A percentile compares a stretch with the other conserved stretches of the same genome.
Conservation (phyloP, 2,113 vertebrate genomes). For the Donacobius atricapilla region DNA sequence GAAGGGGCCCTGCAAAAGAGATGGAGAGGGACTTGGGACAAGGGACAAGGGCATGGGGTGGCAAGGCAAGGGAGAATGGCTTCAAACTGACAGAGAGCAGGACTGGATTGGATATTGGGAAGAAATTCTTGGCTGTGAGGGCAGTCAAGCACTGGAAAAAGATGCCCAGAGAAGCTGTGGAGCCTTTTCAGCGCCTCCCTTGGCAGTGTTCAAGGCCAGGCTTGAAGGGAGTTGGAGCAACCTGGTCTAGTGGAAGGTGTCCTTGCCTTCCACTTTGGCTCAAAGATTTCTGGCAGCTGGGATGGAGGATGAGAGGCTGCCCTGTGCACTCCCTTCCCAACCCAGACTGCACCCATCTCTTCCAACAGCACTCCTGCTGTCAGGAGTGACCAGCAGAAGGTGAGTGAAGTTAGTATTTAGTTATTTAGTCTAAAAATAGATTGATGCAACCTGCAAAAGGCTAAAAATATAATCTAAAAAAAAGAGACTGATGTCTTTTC, state of each 20-base stretch:
- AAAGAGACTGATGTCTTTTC: neutral
- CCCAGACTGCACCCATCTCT: neutral
- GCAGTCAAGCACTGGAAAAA: neutral
- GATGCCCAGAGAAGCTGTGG: neutral
- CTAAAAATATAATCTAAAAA: neutral
- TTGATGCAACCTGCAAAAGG: neutral
- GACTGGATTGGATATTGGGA: neutral
- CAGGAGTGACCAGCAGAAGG: neutral
- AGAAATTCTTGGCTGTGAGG: neutral
- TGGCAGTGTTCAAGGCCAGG: neutral
- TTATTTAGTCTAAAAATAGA: neutral
- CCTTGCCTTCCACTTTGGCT: neutral
- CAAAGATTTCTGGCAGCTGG: neutral
- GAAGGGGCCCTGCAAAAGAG: neutral
- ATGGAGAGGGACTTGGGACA: neutral
- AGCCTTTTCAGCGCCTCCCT: neutral
- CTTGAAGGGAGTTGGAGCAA: neutral
- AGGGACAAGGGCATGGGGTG: neutral
- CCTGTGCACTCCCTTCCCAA: neutral
- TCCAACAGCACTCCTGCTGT: neutral
- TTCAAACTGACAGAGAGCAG: neutral
- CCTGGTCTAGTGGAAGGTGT: neutral
- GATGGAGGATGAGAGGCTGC: neutral
- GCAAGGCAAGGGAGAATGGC: neutral
- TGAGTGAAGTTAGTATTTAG: neutral